phyloP scores from a whole-genome alignment of 2,888 invertebrate genomes.

The Fragum sueziense region DNA sequence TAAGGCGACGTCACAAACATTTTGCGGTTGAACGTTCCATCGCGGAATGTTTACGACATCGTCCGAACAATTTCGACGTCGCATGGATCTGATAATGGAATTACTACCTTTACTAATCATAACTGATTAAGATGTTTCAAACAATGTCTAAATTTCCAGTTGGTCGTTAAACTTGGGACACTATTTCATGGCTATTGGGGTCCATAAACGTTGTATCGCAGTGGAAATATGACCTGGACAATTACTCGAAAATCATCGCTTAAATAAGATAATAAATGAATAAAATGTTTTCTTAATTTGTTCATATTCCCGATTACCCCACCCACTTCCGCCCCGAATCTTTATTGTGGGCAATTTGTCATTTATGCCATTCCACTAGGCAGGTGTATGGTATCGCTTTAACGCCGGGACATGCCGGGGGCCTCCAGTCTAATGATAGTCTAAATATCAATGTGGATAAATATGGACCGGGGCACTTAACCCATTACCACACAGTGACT shows the following conservation, averaged over 20 bases:
- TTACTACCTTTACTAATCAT: no score
- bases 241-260: slow-evolving; percentile 49
- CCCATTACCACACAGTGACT: no score
- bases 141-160: no score
- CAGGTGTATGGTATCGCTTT: slow-evolving; percentile 55
- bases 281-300: slow-evolving; percentile 56
- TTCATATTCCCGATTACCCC: slow-evolving; percentile 49
- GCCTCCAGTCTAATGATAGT: slow-evolving; percentile 36
- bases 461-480: neutral
- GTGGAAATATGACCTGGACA: slow-evolving; percentile 45
- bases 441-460: slow-evolving; percentile 40
- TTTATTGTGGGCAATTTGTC: slow-evolving; percentile 47
- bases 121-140: no score
- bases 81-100: no score
- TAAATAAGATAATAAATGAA: slow-evolving; percentile 46
- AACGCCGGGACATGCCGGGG: slow-evolving; percentile 15
- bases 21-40: no score
- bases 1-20: no score
- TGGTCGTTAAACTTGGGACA: no score
- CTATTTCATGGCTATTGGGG: no score
- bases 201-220: no score
- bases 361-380: slow-evolving; percentile 31
- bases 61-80: no score
- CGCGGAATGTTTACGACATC: no score
- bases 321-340: slow-evolving; percentile 58